A percentile compares a stretch with the other conserved stretches of the same genome.
phyloP scores from a whole-genome alignment of 2,888 invertebrate genomes.

The Dysmachus trigonus region DNA sequence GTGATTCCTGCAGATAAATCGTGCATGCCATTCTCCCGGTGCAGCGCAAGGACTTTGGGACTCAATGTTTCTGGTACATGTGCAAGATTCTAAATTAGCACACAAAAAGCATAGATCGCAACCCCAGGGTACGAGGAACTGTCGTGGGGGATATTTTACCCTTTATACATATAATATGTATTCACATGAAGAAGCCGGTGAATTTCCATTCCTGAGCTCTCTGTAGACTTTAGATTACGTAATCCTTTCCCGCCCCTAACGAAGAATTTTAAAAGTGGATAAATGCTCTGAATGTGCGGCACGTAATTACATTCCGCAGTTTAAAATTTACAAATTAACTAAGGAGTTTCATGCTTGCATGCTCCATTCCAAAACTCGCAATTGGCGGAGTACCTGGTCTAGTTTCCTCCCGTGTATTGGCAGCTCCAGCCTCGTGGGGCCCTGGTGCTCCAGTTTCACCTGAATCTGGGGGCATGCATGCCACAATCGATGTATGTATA shows the following conservation, averaged over 20 bases:
- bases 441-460: neutral
- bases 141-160: neutral
- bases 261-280: neutral
- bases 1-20: neutral
- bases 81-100: slow-evolving; percentile 21
- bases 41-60: neutral
- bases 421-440: neutral
- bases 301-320: slow-evolving; percentile 4
- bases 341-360: neutral
- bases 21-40: neutral
- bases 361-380: neutral
- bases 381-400: neutral
- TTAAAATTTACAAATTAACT: slow-evolving; percentile 25
- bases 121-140: neutral
- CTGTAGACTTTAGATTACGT: neutral
- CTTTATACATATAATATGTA: neutral
- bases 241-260: neutral
- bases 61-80: neutral
- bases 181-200: neutral
- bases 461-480: neutral
- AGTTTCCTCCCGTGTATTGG: neutral
- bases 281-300: neutral
- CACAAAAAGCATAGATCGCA: slow-evolving; percentile 1
- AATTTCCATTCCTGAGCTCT: neutral
- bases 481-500: slow-evolving; percentile 28